Base-by-base conservation (phyloP, 1,140 invertebrate species). In the Popillia japonica region DNA sequence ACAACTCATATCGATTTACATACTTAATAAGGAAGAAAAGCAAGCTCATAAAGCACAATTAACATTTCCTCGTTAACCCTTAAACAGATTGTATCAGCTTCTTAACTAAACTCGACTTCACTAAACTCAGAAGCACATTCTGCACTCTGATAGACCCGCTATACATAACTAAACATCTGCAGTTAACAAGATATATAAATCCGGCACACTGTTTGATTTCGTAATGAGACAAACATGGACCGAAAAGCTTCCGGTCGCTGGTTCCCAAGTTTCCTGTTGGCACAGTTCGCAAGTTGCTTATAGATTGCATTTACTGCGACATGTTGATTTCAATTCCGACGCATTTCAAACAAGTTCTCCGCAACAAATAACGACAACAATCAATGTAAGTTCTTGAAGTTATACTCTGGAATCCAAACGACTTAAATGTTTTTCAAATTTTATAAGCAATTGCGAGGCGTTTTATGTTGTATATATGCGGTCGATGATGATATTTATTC, bases 191-290 rank as follows among this genome's bases (percentile, higher is more conserved):
- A 79, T 78, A 55, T 77, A 80, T 82, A 82, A 82, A 82, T 82
- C 79, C 78, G 80, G 78, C 64, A 78, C 80, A 79, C 74, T 80
- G 78, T 82, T 82, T 82, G 81, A 81, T 82, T 82, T 81, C 79
- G 78, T 82, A 82, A 82, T 82, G 81, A 81, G 80, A 82, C 80
- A 81, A 81, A 82, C 78, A 81, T 78, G 76, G 76, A 72, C 81
- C 72, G 78, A 80, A 81, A 81, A 79, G 78, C 77, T 82, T 68
- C 81, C 78, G 80, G 80, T 80, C 79, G 74, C 77, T 78, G 72
- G 78, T 77, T 78, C 61, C 34, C 77, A 72, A 64, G 59, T 81
- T 81, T 79, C 76, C 72, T 79, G 72, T 79, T 68, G 61, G 80
- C 80, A 79, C 48, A 80, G 78, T 81, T 80, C 78, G 78, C 80